Conservation (phyloP, 92 coral and sea anemone species). For the Meandrina meandrites region DNA sequence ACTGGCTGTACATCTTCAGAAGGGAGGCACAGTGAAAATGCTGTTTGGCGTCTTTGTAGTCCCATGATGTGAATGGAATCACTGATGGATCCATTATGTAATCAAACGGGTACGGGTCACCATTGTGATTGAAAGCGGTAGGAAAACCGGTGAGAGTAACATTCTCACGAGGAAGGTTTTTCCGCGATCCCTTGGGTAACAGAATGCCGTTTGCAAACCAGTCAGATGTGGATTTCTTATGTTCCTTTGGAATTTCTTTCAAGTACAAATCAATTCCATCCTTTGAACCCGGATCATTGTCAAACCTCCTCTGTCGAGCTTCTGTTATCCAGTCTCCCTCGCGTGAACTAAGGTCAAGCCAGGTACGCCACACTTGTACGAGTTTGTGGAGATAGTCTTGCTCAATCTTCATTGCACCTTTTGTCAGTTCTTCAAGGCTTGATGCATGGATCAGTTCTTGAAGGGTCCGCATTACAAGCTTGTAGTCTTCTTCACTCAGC, state of each 20-base stretch:
- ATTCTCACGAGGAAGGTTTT: slow-evolving; percentile 42
- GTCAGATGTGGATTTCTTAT: slow-evolving; percentile 44
- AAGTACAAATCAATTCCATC: slow-evolving; percentile 36
- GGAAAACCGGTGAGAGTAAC: slow-evolving; percentile 54
- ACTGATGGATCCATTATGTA: slow-evolving; percentile 14
- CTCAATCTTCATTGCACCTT: slow-evolving; percentile 45
- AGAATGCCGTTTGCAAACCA: slow-evolving; percentile 65
- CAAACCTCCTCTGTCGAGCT: slow-evolving; percentile 33
- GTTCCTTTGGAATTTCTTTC: slow-evolving; percentile 52
- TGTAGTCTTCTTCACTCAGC: slow-evolving; percentile 40
- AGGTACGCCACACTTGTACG: slow-evolving; percentile 58
- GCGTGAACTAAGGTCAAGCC: slow-evolving; percentile 42
- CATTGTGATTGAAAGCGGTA: background rate
- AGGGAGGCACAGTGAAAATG: slow-evolving; percentile 33
- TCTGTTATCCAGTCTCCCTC: slow-evolving; percentile 38
- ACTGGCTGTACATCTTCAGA: slow-evolving; percentile 46
- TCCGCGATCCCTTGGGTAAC: slow-evolving; percentile 2
- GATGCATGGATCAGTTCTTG: slow-evolving; percentile 39
- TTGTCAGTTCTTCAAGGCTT: slow-evolving; percentile 40
- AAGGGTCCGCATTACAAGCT: slow-evolving; percentile 37
- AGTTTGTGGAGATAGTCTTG: slow-evolving; percentile 42
- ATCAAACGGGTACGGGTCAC: background rate
- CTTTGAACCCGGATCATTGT: slow-evolving; percentile 2
- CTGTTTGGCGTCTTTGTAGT: slow-evolving; percentile 48
- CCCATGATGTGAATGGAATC: slow-evolving; percentile 66